Evolutionary conservation across 2,113 vertebrate species (phyloP).

Genomic region (Pipra filicauda): DNA sequence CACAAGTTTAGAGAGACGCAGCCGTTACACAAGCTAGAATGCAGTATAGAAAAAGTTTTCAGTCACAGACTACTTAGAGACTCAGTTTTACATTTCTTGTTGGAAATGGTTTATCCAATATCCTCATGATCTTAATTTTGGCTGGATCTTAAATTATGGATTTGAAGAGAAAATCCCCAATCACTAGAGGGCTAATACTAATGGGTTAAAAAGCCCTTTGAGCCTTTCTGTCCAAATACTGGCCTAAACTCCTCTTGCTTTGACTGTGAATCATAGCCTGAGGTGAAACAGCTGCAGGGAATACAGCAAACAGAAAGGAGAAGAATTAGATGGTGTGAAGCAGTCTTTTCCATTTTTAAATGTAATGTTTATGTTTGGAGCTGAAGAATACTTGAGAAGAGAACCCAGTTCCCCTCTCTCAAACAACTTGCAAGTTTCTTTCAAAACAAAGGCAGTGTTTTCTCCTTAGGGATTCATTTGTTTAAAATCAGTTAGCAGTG

Average conservation of each 20-base stretch:
- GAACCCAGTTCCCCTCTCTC: not conserved
- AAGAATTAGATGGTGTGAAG: not conserved
- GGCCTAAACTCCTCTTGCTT: not conserved
- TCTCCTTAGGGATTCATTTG: not conserved
- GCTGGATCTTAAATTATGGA: not conserved
- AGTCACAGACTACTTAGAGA: not conserved
- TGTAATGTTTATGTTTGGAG: not conserved
- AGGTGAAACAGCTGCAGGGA: conserved; percentile 17
- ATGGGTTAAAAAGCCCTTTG: not conserved
- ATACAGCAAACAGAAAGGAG: not conserved
- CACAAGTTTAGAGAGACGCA: not conserved
- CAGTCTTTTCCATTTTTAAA: not conserved
- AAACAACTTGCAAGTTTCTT: not conserved
- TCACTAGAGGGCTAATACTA: not conserved
- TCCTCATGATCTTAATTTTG: not conserved
- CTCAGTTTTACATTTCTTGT: not conserved
- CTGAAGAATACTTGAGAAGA: not conserved
- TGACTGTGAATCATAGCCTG: not conserved
- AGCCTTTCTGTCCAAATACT: not conserved
- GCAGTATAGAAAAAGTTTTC: not conserved
- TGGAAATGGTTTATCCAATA: not conserved
- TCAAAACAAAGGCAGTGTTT: conserved; percentile 30
- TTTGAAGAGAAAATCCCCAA: not conserved
- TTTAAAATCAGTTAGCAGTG: conserved; percentile 61
- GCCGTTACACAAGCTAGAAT: not conserved